Conservation (phyloP, 2,113 vertebrate genomes). For the Colius striatus region DNA sequence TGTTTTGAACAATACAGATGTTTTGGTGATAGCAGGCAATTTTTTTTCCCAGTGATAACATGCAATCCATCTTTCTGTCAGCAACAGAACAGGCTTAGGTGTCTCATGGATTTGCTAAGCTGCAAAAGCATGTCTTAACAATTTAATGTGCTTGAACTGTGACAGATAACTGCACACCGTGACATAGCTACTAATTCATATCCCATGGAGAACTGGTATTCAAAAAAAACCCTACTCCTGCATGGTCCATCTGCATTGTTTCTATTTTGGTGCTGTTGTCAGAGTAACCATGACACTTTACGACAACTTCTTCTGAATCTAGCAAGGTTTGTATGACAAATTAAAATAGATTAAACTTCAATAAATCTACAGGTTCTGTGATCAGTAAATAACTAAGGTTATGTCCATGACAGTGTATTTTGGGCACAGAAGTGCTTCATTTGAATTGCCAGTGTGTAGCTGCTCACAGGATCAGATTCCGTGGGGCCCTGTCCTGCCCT, state of each 20-base stretch:
- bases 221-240: background rate
- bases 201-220: background rate
- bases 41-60: background rate
- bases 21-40: background rate
- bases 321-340: background rate
- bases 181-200: background rate
- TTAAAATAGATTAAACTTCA: background rate
- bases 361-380: background rate
- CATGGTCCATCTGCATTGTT: background rate
- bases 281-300: background rate
- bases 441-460: background rate
- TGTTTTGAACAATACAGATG: background rate
- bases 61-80: background rate
- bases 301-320: background rate
- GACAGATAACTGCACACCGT: background rate
- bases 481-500: background rate
- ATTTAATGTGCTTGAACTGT: background rate
- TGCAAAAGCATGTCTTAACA: background rate
- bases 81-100: background rate
- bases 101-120: background rate
- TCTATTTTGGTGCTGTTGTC: conserved; percentile 21
- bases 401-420: background rate
- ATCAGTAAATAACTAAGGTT: background rate
- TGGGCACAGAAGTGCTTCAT: background rate
- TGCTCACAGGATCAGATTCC: background rate